A percentile compares a stretch with the other conserved stretches of the same genome.
Conservation (phyloP, 2,888 invertebrate genomes). For the Tuberolachnus salignus region DNA sequence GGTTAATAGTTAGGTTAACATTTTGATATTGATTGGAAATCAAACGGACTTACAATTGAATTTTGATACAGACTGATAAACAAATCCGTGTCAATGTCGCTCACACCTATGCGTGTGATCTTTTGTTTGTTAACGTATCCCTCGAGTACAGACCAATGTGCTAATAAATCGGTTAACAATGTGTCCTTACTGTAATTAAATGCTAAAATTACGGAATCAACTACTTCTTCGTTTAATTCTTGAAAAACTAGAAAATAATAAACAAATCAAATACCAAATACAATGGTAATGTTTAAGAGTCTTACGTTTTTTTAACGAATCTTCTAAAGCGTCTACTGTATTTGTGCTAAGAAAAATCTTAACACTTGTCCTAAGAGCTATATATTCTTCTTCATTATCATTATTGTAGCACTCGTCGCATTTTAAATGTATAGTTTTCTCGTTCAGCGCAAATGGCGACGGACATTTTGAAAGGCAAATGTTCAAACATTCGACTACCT, state of each 20-base stretch:
- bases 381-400: conserved; percentile 33
- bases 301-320: conserved; percentile 46
- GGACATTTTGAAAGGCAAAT: conserved; percentile 40
- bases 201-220: conserved; percentile 57
- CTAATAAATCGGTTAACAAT: conserved; percentile 71
- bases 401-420: conserved; percentile 47
- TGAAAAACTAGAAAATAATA: conserved; percentile 34
- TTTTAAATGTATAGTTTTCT: conserved; percentile 46
- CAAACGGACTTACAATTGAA: conserved; percentile 67
- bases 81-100: conserved; percentile 84
- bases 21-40: conserved; percentile 12
- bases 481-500: conserved; percentile 57
- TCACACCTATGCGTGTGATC: conserved; percentile 80
- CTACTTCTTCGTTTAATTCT: conserved; percentile 47
- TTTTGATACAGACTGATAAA: conserved; percentile 78
- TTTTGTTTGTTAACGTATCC: conserved; percentile 70
- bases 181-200: conserved; percentile 56
- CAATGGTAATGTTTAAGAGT: neutral
- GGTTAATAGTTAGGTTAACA: conserved; percentile 57
- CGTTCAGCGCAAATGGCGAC: conserved; percentile 28
- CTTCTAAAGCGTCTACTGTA: conserved; percentile 23
- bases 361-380: conserved; percentile 44
- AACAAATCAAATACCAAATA: neutral
- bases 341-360: conserved; percentile 45
- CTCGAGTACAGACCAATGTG: conserved; percentile 80